Evolutionary conservation across 1,140 invertebrate genomes (phyloP).

Genomic region (Drosophila albomicans): DNA sequence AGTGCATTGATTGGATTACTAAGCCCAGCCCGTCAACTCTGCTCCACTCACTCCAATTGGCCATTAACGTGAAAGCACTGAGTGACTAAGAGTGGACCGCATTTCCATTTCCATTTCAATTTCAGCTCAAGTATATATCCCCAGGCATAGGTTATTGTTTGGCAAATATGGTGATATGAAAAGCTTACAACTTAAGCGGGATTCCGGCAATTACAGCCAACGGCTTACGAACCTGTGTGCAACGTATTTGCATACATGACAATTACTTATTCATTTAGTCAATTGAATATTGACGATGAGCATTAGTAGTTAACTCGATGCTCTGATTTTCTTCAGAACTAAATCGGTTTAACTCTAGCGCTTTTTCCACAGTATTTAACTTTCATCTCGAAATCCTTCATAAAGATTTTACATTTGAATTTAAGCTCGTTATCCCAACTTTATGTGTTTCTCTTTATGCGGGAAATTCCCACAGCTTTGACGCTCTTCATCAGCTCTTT

Average conservation of each 20-base stretch:
- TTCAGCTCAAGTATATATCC: neutral
- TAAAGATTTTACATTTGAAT: neutral
- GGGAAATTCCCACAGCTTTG: neutral
- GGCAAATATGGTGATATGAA: constrained; percentile 26
- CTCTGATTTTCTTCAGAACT: no score
- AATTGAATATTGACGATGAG: neutral
- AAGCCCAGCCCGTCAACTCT: neutral
- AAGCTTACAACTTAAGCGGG: constrained; percentile 31
- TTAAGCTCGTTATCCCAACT: neutral
- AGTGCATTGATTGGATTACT: constrained; percentile 73
- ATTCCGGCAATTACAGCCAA: constrained; percentile 30
- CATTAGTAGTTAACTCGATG: no score
- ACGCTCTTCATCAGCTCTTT: constrained; percentile 8
- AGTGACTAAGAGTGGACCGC: constrained; percentile 21
- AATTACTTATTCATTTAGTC: neutral
- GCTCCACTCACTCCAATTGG: neutral
- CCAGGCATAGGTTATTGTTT: constrained; percentile 24
- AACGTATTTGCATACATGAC: neutral
- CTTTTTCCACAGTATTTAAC: no score
- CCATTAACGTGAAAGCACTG: constrained; percentile 27
- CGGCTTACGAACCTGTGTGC: constrained; percentile 24
- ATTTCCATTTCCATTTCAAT: constrained; percentile 1
- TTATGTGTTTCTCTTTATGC: neutral
- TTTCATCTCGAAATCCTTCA: no score
- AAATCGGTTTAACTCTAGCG: no score